Conservation (phyloP, 2,797 vertebrate species). For the Vireo griseus region DNA sequence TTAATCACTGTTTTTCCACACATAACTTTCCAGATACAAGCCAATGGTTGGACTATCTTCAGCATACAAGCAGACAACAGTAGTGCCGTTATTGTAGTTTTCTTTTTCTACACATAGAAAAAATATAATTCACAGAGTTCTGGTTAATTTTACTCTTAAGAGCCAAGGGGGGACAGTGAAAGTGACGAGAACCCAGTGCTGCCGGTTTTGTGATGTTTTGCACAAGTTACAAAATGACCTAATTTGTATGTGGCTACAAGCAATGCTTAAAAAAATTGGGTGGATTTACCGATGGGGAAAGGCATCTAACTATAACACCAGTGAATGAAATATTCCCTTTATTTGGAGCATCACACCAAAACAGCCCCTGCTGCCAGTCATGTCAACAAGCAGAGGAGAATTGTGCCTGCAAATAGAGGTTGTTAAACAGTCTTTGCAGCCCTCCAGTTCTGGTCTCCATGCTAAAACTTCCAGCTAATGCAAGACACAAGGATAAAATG, state of each 20-base stretch:
- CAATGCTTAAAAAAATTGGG: neutral
- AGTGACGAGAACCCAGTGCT: neutral
- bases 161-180: neutral
- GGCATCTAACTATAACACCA: neutral
- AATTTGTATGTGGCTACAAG: neutral
- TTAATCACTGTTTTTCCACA: neutral
- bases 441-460: neutral
- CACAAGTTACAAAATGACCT: neutral
- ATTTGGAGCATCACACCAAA: neutral
- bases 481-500: neutral
- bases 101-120: neutral
- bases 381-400: neutral
- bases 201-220: neutral
- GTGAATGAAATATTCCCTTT: neutral
- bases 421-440: neutral
- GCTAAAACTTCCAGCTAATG: neutral
- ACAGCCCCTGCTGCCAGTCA: neutral
- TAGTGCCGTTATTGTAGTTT: neutral
- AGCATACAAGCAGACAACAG: neutral
- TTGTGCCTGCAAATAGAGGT: fast-evolving
- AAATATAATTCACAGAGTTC: constrained; percentile 7
- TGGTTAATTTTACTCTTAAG: constrained; percentile 19
- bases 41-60: neutral
- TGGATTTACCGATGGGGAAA: neutral
- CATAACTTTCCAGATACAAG: neutral